phyloP scores from a whole-genome alignment of 1,140 invertebrate genomes.

The Aricia agestis region DNA sequence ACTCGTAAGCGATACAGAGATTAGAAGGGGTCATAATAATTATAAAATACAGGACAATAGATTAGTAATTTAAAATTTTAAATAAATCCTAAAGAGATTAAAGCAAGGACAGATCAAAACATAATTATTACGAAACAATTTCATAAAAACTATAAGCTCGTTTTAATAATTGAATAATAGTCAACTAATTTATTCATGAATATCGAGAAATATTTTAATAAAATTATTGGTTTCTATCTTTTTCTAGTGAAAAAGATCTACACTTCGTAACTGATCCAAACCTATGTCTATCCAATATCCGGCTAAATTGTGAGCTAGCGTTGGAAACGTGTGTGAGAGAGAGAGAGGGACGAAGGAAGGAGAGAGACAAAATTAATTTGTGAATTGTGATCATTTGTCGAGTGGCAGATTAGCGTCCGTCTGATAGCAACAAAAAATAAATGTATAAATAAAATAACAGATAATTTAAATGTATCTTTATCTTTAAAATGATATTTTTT shows the following conservation, averaged over 20 bases:
- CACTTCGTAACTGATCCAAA: background rate
- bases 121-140: background rate
- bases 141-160: background rate
- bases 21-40: background rate
- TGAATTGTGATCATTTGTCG: background rate
- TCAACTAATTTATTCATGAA: background rate
- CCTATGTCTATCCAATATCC: background rate
- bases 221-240: background rate
- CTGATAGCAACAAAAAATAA: background rate
- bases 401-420: background rate
- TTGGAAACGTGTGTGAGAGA: background rate
- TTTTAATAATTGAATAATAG: background rate
- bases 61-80: background rate
- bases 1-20: background rate
- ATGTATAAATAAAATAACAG: background rate
- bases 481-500: constrained; percentile 1
- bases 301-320: background rate
- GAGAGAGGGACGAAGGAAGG: constrained; percentile 2
- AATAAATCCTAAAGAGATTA: no score
- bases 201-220: background rate
- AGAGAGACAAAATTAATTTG: constrained; percentile 7
- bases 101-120: no score
- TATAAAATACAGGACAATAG: background rate
- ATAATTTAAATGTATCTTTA: background rate
- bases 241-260: background rate